These are phyloP conservation scores for Valencia hispanica DNA, from an alignment of 2,797 vertebrate genomes.

Conservation along the genomic window DNA sequence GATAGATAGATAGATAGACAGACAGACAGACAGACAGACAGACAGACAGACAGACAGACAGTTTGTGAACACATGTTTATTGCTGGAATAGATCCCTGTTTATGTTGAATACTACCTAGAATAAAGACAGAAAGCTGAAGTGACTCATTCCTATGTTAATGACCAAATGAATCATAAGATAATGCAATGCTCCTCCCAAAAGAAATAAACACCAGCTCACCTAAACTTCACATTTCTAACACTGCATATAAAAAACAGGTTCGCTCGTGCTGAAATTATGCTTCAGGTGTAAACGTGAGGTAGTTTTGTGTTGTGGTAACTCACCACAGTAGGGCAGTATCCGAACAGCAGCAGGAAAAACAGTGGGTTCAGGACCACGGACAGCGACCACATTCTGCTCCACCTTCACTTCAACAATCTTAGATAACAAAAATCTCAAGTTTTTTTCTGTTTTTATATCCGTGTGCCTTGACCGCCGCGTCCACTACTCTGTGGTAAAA, in stretches of 20 bases:
- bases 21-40: not conserved
- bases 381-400: slow-evolving; percentile 85
- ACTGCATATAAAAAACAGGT: not conserved
- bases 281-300: slow-evolving; percentile 3
- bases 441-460: slow-evolving; percentile 32
- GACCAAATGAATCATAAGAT: not conserved
- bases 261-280: slow-evolving; percentile 18
- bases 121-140: slow-evolving; percentile 14
- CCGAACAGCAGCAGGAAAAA: slow-evolving; percentile 87
- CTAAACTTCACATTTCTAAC: slow-evolving; percentile 28
- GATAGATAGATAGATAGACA: slow-evolving; percentile 7
- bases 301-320: slow-evolving; percentile 22
- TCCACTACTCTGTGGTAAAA: slow-evolving; percentile 66
- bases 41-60: slow-evolving; percentile 6
- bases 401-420: slow-evolving; percentile 10
- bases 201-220: not conserved
- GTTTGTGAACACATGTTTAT: no score
- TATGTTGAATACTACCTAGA: not conserved
- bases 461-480: slow-evolving; percentile 62
- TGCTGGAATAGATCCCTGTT: slow-evolving; percentile 14
- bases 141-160: slow-evolving; percentile 31
- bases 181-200: slow-evolving; percentile 17
- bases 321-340: slow-evolving; percentile 89
- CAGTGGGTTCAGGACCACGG: slow-evolving; percentile 86
- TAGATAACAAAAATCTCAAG: not conserved